phyloP scores from a whole-genome alignment of 2,113 vertebrate species.

The Melanocharis versteri region DNA sequence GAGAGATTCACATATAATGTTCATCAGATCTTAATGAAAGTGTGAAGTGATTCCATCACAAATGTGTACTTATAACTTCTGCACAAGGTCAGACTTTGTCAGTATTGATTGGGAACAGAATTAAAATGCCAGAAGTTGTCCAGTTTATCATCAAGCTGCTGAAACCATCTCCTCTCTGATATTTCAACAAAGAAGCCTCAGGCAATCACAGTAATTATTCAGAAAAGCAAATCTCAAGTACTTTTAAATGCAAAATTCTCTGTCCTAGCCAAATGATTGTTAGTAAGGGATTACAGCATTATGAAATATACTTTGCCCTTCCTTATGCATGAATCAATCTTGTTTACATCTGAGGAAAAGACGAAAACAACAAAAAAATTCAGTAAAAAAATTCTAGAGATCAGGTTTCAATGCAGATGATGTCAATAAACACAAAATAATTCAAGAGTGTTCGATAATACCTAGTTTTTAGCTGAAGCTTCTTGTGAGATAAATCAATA shows the following conservation, averaged over 20 bases:
- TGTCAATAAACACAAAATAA: constrained; percentile 9
- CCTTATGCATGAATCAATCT: not conserved
- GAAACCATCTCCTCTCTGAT: constrained; percentile 52
- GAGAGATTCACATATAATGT: constrained; percentile 28
- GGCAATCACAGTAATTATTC: constrained; percentile 61
- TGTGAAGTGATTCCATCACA: constrained; percentile 38
- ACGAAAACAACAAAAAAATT: not conserved
- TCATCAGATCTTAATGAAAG: constrained; percentile 20
- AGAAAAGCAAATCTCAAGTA: constrained; percentile 52
- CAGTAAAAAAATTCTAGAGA: not conserved
- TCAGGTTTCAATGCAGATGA: not conserved
- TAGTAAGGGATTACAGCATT: constrained; percentile 33
- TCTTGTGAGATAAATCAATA: not conserved
- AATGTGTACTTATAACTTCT: constrained; percentile 34
- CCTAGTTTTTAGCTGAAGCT: not conserved
- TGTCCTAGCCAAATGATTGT: constrained; percentile 12
- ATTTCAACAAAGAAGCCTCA: constrained; percentile 55
- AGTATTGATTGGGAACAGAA: constrained; percentile 48
- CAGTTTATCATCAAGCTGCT: constrained; percentile 57
- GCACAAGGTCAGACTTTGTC: constrained; percentile 57
- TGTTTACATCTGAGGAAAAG: constrained; percentile 23
- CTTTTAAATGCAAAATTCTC: constrained; percentile 58
- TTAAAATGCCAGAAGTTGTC: constrained; percentile 61
- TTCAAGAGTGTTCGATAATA: not conserved
- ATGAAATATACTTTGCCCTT: constrained; percentile 10